Evolutionary conservation across 2,113 vertebrate species (phyloP), one percentile per base, ranked within the genome.

Genomic region (Takifugu flavidus): DNA sequence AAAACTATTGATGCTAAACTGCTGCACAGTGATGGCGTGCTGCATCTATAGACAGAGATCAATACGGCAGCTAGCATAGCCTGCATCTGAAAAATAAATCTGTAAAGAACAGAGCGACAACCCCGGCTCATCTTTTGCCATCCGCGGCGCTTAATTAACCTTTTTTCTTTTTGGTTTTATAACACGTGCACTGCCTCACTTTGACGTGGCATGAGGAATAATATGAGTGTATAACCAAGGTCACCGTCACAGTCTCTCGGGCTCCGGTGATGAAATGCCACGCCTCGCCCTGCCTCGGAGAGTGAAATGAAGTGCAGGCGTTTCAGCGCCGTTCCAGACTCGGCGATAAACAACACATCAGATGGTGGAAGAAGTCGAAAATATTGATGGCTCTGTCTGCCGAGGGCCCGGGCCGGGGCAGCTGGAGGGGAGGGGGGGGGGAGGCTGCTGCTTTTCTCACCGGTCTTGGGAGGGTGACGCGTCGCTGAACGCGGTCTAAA

Each of bases 281-380:
- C 70, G 83, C 84, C 78, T 87, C 77, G 80, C 75, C 68, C 67
- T 13, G 49, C 76, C 76, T 75, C 49, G 1, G 61, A 74, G 59
- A 72, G 58, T 82, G 83, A 73, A 85, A 86, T 84, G 62, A 70
- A 80, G 81, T 27, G 55, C 73, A 70, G 65, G 67, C 26, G 59
- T 70, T 77, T 64, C 66, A 71, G 72, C 20, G 15, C 74, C 76
- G 74, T 63, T 75, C 62, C 68, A 85, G 72, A 62, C 78, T 70
- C 72, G 63, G 82, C 82, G 78, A 82, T 82, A 86, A 86, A 89
- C 81, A 88, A 83, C 75, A 75, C 82, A 88, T 90, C 83, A 84
- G 76, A 85, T 82, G 63, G 75, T 78, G 78, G 78, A 84, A 75
- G 77, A 83, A 84, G 79, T 81, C 72, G 45, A 87, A 84, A 57